Conservation (phyloP, 2,113 vertebrate genomes). For the Pavo muticus region DNA sequence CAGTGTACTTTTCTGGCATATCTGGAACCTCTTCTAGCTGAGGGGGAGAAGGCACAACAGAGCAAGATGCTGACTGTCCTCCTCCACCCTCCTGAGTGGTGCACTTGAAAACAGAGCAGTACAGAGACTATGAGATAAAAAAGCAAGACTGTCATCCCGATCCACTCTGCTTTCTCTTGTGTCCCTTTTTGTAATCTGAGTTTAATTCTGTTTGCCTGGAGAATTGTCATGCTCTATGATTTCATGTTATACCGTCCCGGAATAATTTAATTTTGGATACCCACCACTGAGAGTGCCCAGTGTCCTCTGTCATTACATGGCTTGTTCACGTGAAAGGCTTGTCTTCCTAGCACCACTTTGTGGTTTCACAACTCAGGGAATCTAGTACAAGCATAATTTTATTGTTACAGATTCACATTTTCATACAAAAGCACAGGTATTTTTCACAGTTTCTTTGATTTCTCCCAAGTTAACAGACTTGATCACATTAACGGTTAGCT, state of each 20-base stretch:
- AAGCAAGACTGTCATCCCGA: not conserved
- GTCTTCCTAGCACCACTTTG: not conserved
- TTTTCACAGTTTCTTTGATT: not conserved
- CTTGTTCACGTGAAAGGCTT: not conserved
- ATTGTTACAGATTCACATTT: not conserved
- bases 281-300: fast-evolving
- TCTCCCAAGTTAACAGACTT: not conserved
- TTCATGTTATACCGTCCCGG: not conserved
- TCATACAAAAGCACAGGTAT: not conserved
- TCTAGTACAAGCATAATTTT: not conserved
- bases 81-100: not conserved
- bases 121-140: fast-evolving
- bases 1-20: not conserved
- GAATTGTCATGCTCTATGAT: not conserved
- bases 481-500: not conserved
- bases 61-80: fast-evolving
- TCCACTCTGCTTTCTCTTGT: not conserved
- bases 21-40: not conserved
- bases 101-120: not conserved
- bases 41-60: not conserved
- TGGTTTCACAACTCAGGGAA: not conserved
- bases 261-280: not conserved
- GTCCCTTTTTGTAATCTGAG: not conserved
- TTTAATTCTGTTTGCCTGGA: not conserved
- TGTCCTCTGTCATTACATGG: not conserved